Evolutionary conservation across 2,113 vertebrate genomes (phyloP).

Genomic region (Lepus europaeus): DNA sequence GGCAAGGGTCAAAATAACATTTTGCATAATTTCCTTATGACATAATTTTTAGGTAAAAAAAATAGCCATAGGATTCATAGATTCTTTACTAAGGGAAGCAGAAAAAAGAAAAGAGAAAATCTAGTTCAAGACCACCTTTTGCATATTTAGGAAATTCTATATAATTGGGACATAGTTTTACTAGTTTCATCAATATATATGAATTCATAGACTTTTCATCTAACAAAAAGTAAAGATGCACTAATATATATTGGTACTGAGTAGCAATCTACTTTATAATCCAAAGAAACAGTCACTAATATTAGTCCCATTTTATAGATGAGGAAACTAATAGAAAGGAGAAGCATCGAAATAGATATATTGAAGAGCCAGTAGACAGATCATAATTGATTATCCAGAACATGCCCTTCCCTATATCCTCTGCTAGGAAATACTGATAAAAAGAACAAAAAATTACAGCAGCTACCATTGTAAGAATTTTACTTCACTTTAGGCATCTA

Average conservation of each 20-base stretch:
- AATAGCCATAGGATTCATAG: background rate
- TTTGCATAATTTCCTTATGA: background rate
- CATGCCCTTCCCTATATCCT: background rate
- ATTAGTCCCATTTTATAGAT: background rate
- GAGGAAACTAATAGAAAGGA: background rate
- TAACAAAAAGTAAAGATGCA: background rate
- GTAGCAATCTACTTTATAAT: background rate
- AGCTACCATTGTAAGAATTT: too few relatives aligned
- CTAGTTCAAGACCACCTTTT: background rate
- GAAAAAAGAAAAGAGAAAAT: slow-evolving; percentile 21
- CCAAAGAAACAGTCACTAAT: background rate
- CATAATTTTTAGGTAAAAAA: background rate
- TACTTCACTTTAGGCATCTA: too few relatives aligned
- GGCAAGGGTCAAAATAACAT: background rate
- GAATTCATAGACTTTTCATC: background rate
- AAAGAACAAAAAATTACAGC: background rate
- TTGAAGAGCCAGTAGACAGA: background rate
- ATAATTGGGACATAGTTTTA: background rate
- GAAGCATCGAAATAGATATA: background rate
- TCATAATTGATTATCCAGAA: background rate
- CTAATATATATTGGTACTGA: background rate
- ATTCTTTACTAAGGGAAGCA: background rate
- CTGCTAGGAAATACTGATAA: background rate
- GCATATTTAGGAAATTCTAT: background rate
- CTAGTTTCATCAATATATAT: background rate